Base-by-base conservation (phyloP, 2,888 invertebrate species). In the Lydus trimaculatus region DNA sequence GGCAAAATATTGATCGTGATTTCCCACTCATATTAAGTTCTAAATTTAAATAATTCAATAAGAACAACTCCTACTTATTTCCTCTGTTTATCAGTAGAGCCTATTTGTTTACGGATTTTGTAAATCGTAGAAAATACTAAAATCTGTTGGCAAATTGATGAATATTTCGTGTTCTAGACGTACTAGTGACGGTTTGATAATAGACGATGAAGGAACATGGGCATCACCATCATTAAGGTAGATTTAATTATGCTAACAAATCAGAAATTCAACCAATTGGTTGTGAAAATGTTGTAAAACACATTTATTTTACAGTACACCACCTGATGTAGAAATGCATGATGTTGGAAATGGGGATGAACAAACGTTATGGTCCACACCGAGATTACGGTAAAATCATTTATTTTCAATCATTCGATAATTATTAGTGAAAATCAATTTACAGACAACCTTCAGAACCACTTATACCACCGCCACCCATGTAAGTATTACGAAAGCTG, bases 121-220 rank as follows among this genome's bases (percentile, higher is more conserved):
- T n/a, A n/a, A n/a, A n/a, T n/a, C n/a, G n/a, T n/a, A n/a, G n/a
- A n/a, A n/a, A n/a, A n/a, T n/a, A n/a, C n/a, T n/a, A n/a, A n/a
- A n/a, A n/a, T n/a, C n/a, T n/a, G n/a, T n/a, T n/a, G n/a, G n/a
- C n/a, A n/a, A n/a, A n/a, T n/a, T n/a, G n/a, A n/a, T n/a, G n/a
- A n/a, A 31, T 20, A 36, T 9, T 61, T 13, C 58, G 6, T 31
- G 60, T 63, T 61, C 11, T 62, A 78, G 79, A 36, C 74, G 76
- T 60, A 69, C 72, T 58, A 78, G 80, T 65, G 75, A 79, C 64
- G 77, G 76, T 1, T 64, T 78, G 52, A 60, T 79, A 58, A 75
- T 78, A 39, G 77, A 80, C 52, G 77, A 78, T 28, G 79, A 79
- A 69, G 78, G 75, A 58, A 73, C 76, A 25, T 82, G 82, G 82